phyloP scores from a whole-genome alignment of 2,113 vertebrate genomes.

The Naja naja region DNA sequence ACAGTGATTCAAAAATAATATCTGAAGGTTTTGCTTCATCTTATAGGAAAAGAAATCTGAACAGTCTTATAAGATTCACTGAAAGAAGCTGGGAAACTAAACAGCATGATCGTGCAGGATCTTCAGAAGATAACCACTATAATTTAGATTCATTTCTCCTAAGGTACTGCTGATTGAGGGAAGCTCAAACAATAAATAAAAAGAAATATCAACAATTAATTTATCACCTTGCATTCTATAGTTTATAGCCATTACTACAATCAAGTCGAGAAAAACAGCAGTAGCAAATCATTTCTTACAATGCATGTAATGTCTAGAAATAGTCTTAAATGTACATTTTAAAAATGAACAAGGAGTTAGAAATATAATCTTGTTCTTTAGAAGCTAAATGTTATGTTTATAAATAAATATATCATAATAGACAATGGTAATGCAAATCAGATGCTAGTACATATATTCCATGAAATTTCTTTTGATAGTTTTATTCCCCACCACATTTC shows the following conservation, averaged over 20 bases:
- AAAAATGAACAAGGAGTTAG: slow-evolving; percentile 21
- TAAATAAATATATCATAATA: neutral
- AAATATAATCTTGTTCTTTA: neutral
- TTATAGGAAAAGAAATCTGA: neutral
- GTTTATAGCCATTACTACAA: neutral
- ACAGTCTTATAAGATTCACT: neutral
- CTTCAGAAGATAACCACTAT: neutral
- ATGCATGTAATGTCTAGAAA: neutral
- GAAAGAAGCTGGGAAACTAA: neutral
- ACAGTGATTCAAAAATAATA: neutral
- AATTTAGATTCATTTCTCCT: neutral
- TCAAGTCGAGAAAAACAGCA: neutral
- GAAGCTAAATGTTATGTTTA: neutral
- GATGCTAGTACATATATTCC: neutral
- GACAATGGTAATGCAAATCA: neutral
- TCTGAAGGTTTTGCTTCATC: neutral
- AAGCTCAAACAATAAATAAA: neutral
- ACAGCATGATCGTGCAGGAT: neutral
- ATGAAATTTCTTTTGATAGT: neutral
- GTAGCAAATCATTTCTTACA: neutral
- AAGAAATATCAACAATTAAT: neutral
- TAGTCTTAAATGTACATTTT: neutral
- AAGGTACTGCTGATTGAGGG: neutral
- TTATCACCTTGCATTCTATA: neutral
- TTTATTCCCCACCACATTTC: neutral